Evolutionary conservation across 1,140 invertebrate species (phyloP).

Genomic region (Cyrtorhinus lividipennis): DNA sequence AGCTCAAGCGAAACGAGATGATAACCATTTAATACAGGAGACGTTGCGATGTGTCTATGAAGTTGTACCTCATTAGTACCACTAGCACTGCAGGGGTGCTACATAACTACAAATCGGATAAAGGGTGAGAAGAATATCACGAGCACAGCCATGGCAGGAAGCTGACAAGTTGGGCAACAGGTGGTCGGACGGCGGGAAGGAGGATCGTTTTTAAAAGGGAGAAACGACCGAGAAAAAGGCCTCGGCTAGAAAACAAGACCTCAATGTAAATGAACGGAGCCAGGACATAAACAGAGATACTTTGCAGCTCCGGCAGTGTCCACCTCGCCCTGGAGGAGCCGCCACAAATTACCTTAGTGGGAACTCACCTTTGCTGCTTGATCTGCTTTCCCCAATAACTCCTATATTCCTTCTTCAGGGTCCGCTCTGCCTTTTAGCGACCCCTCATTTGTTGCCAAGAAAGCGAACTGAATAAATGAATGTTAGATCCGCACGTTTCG

Average conservation of each 20-base stretch:
- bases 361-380: too few species aligned
- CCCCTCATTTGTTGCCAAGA: background rate
- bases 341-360: background rate
- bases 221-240: background rate
- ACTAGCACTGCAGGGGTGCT: too few species aligned
- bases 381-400: background rate
- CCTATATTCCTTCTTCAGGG: background rate
- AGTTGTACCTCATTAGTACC: too few species aligned
- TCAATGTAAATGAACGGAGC: background rate
- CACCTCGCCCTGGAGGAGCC: background rate
- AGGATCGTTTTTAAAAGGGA: background rate
- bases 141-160: too few species aligned
- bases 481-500: too few species aligned
- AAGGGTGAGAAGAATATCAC: too few species aligned
- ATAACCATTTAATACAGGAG: too few species aligned
- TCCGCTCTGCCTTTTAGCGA: background rate
- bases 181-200: background rate
- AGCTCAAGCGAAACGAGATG: too few species aligned
- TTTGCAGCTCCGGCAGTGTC: background rate
- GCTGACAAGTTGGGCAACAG: background rate
- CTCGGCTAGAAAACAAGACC: background rate
- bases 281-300: background rate
- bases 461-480: too few species aligned
- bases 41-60: too few species aligned
- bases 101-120: too few species aligned